Conservation (phyloP, 2,888 invertebrate species). For the Hermaeophaga mercurialis region DNA sequence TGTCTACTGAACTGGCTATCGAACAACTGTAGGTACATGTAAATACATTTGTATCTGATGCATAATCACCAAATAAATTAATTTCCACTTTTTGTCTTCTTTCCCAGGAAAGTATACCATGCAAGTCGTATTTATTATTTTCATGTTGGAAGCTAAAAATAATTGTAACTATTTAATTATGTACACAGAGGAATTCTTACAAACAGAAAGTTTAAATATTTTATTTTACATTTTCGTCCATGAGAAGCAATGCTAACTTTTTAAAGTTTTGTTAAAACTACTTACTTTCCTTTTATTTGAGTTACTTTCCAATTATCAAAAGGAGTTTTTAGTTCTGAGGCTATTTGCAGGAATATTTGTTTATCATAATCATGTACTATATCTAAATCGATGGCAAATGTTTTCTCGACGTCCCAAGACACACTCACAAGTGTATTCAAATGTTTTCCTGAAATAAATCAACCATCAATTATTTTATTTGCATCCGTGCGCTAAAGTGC, state of each 20-base stretch:
- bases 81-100: slow-evolving; percentile 63
- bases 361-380: slow-evolving; percentile 63
- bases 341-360: slow-evolving; percentile 58
- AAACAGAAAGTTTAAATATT: neutral
- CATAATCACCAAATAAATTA: slow-evolving; percentile 62
- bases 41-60: slow-evolving; percentile 54
- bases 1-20: slow-evolving; percentile 64
- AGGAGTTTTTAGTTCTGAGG: slow-evolving; percentile 61
- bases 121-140: slow-evolving; percentile 59
- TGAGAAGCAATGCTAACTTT: too few relatives aligned
- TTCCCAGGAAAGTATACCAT: slow-evolving; percentile 66
- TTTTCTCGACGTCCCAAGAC: slow-evolving; percentile 73
- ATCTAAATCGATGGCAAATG: slow-evolving; percentile 66
- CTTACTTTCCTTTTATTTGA: slow-evolving; percentile 60
- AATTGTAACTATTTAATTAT: neutral
- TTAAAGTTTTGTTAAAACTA: neutral
- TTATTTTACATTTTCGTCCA: too few relatives aligned
- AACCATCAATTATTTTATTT: slow-evolving; percentile 18
- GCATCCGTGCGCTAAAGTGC: too few relatives aligned
- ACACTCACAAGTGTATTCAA: slow-evolving; percentile 62
- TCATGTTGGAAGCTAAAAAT: slow-evolving; percentile 59
- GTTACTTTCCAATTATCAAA: slow-evolving; percentile 65
- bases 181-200: neutral
- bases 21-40: slow-evolving; percentile 61
- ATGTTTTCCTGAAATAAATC: slow-evolving; percentile 49